Conservation (phyloP, 2,797 vertebrate species). For the Leptatherina wallacei region DNA sequence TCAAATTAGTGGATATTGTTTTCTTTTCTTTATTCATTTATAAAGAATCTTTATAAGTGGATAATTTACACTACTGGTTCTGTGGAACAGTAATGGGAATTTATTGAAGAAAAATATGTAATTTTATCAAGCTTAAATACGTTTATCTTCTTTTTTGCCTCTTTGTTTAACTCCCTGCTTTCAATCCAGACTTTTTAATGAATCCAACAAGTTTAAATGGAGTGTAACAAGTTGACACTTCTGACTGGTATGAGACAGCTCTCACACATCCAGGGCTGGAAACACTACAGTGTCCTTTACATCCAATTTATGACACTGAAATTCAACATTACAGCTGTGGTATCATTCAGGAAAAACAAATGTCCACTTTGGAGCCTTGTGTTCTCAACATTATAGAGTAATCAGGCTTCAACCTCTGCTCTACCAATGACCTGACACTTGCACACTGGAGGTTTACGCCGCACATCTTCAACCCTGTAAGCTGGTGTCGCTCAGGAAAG, state of each 20-base stretch:
- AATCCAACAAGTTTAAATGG: background rate
- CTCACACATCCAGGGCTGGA: background rate
- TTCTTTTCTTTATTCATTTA: background rate
- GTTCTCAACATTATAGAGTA: constrained; percentile 10
- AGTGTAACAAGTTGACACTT: background rate
- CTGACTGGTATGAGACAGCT: background rate
- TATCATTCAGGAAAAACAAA: background rate
- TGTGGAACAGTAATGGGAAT: background rate
- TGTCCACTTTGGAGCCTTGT: background rate
- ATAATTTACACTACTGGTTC: background rate
- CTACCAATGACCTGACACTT: constrained; percentile 17
- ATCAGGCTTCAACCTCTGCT: constrained; percentile 3
- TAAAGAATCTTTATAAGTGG: background rate
- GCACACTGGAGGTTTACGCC: constrained; percentile 30
- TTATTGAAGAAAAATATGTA: background rate
- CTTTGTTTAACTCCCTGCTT: background rate
- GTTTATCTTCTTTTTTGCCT: background rate
- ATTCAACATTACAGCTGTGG: too few relatives aligned
- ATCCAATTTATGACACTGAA: background rate
- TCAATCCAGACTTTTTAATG: background rate
- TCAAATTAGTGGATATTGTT: background rate
- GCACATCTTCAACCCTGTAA: constrained; percentile 17
- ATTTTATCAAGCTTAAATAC: background rate
- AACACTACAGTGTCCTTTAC: background rate
- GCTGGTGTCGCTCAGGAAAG: background rate